These are phyloP conservation scores for Eupithecia subfuscata DNA, from an alignment of 2,888 invertebrate genomes.

Conservation along the genomic window DNA sequence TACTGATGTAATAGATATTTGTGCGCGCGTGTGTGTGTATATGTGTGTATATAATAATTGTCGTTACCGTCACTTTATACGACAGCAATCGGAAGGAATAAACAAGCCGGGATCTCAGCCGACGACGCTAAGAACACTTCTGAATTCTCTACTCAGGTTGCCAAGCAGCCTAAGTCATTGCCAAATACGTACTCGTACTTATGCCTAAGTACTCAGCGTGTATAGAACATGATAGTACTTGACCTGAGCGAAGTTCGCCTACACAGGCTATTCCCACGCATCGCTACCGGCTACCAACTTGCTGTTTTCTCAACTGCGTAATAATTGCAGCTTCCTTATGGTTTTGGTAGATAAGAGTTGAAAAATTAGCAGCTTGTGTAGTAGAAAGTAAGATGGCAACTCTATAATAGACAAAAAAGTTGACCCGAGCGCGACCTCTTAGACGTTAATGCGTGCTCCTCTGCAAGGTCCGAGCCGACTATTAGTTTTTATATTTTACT, in stretches of 20 bases:
- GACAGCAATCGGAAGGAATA: background rate
- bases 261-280: conserved; percentile 39
- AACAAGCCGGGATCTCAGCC: background rate
- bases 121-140: background rate
- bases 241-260: conserved; percentile 46
- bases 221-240: conserved; percentile 37
- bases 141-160: background rate
- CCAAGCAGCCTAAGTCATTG: background rate
- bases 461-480: background rate
- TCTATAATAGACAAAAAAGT: background rate
- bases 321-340: conserved; percentile 35
- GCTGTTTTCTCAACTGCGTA: conserved; percentile 33
- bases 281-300: conserved; percentile 24
- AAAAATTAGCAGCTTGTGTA: background rate
- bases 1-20: too few relatives aligned
- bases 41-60: too few relatives aligned
- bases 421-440: background rate
- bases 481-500: background rate
- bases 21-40: too few relatives aligned
- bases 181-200: background rate
- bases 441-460: background rate
- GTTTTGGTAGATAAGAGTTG: background rate
- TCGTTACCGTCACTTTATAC: too few relatives aligned
- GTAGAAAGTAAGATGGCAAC: conserved; percentile 1
- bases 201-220: background rate